Base-by-base conservation (phyloP, 2,888 invertebrate species). In the Drosophila mercatorum region DNA sequence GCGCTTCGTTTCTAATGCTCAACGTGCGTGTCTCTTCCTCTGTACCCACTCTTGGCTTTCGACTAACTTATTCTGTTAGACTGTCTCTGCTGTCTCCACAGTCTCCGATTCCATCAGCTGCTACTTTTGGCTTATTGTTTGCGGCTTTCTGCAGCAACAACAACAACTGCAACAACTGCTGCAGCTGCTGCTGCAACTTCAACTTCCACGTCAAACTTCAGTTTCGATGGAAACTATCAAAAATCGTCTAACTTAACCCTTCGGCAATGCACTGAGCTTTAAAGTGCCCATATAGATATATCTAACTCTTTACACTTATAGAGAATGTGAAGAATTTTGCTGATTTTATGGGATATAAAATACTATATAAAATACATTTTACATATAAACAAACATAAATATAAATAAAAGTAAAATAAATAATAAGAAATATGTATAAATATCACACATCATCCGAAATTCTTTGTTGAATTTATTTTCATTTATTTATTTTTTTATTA, bases 91-190 rank as follows among this genome's bases (percentile, higher is more conserved):
- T 28, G 28, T 34, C 31, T 34, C 31, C 31, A 5, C 31, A 2
- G 31, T 34, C 57, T 70, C 34, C 40, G 10, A 28, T 51, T 49
- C 41, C 43, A 51, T 60, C 72, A 65, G 64, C 40, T 44, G 59
- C 66, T 65, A 31, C 59, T 63, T 52, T 62, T 75, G 68, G 69
- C 73, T 78, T 86, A 83, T 83, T 83, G 81, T 75, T 76, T 77
- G 77, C 53, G 60, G 69, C 55, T 65, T 70, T 60, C 55, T 38
- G 22, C 57, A 68, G 12, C 82, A 75, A 22, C 1, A 22, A 22
- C 22, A 22, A 22, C 22, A 22, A 22, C 22, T 22, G 22, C 22
- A 22, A 22, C 22, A 22, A 22, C 22, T 22, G 22, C 22, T 2
- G 22, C 22, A 22, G 22, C 22, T 22, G 22, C 22, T 22, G 36